phyloP scores from a whole-genome alignment of 1,140 invertebrate genomes.

The Nasonia giraulti region DNA sequence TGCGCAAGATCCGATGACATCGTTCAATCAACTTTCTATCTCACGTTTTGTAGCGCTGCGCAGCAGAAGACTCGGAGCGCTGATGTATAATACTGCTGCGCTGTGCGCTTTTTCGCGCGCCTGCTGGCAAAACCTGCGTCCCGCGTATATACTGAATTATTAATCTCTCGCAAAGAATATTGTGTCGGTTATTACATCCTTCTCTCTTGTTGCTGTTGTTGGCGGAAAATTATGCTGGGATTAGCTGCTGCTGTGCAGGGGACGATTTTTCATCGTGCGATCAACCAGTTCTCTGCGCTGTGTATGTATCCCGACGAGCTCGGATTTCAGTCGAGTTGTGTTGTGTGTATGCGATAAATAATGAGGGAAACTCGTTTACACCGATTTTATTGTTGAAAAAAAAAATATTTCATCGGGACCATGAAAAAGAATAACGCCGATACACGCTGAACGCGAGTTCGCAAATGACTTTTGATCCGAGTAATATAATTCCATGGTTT shows the following conservation, averaged over 20 bases:
- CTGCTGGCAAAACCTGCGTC: neutral
- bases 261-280: neutral
- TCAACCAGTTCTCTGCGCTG: neutral
- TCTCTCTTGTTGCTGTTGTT: neutral
- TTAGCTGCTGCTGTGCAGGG: neutral
- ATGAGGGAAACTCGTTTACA: neutral
- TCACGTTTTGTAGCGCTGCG: neutral
- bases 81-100: no score
- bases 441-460: no score
- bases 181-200: neutral
- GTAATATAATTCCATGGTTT: no score
- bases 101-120: neutral
- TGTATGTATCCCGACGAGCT: no score
- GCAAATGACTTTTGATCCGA: no score
- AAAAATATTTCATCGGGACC: no score
- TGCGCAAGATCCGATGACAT: slow-evolving; percentile 37
- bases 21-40: slow-evolving; percentile 48
- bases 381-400: no score
- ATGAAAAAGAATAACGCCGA: no score
- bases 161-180: neutral
- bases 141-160: neutral
- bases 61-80: neutral
- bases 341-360: neutral
- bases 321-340: no score
- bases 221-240: neutral